Percentiles rank a stretch among this genome's conserved stretches.
Conservation (phyloP, 1,140 invertebrate genomes). For the Ridgeia piscesae region DNA sequence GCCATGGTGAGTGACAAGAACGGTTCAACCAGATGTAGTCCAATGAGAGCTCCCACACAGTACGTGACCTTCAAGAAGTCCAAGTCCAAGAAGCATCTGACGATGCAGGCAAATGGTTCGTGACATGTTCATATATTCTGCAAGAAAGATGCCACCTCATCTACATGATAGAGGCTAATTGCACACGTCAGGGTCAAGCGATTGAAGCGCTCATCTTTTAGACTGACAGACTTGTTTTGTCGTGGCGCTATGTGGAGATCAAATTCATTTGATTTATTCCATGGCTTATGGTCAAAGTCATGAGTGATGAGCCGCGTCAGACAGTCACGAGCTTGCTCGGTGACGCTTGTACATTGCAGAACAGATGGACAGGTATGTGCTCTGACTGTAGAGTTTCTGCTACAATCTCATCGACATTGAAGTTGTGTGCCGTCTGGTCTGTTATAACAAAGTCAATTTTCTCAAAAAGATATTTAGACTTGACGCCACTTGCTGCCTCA, state of each 20-base stretch:
- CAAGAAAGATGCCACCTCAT: background rate
- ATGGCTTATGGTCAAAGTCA: slow-evolving; percentile 20
- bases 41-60: background rate
- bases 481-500: background rate
- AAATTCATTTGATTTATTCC: slow-evolving; percentile 14
- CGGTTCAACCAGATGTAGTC: slow-evolving; percentile 3
- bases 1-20: background rate
- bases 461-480: background rate
- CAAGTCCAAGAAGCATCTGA: slow-evolving; percentile 17
- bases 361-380: background rate
- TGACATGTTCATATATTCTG: slow-evolving; percentile 14
- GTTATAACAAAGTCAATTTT: background rate
- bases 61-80: slow-evolving; percentile 15
- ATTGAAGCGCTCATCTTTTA: slow-evolving; percentile 16
- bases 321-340: slow-evolving; percentile 18
- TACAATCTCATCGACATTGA: background rate
- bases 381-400: background rate
- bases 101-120: slow-evolving; percentile 9
- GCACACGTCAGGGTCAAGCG: background rate
- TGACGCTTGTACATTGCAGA: slow-evolving; percentile 10
- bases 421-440: background rate
- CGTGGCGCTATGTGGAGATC: slow-evolving; percentile 7
- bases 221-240: slow-evolving; percentile 13
- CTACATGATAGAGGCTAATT: slow-evolving; percentile 1
- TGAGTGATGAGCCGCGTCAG: slow-evolving; percentile 20